Evolutionary conservation across 2,888 invertebrate species (phyloP), one percentile per base, ranked within the genome.

Genomic region (Watsonalla cultraria): DNA sequence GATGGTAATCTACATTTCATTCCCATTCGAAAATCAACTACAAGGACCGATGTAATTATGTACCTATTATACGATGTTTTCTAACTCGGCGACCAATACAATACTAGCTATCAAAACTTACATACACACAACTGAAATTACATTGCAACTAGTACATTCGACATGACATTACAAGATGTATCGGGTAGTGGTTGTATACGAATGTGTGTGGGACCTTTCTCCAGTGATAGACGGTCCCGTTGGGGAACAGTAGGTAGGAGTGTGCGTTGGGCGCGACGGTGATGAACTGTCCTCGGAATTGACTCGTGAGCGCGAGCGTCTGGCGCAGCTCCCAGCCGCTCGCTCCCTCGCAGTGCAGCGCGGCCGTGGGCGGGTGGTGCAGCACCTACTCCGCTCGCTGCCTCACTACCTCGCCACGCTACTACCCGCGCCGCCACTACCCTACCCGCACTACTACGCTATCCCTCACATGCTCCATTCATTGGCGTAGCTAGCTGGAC

Each of bases 331-430:
- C 90, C 99, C 99, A 99, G 14, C 88, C 91, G 15, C 82, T 82
- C 52, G 90, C 86, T 34, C 98, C 97, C 83, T 98, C 97, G 78
- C 97, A 96, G 86, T 95, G 94, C 78, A 96, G 94, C 14, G 98
- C 98, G 52, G 96, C 94, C 91, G 97, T 96, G 5, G 99, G 99
- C 14, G 99, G 99, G 91, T 98, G 98, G 91, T 99, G 99, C 33
- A 95, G 95, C 14, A 99, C 96, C 84, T 84, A 63, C 51, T 39
- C 42, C n/a, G 14, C 52, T 53, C 33, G 46, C 46, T 46, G 52
- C 42, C 42, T 7, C 51, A 50, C 47, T 24, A 34, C 46, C 13
- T 9, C 37, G 15, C 45, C 6, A 11, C 45, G 9, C 13, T 6
- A 45, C 24, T 24, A 24, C 24, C 24, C 11, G n/a, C 13, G 6